Percentiles rank a stretch among this genome's conserved stretches.
These are phyloP conservation scores for Callipepla californica DNA, from an alignment of 2,113 vertebrate genomes.

Conservation along the genomic window DNA sequence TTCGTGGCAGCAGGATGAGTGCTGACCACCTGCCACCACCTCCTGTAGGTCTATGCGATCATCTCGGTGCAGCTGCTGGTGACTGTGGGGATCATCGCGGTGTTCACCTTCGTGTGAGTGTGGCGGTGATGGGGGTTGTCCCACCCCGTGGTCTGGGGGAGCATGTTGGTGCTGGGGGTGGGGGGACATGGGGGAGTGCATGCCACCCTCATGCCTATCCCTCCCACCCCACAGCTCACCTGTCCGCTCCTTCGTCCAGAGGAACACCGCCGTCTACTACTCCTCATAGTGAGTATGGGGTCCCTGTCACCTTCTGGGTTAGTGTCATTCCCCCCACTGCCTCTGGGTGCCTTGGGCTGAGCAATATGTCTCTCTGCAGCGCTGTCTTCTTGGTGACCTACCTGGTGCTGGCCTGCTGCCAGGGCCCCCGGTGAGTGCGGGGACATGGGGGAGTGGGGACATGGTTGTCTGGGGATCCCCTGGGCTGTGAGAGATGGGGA, in stretches of 20 bases:
- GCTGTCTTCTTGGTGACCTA: conserved; percentile 89
- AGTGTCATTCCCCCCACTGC: background rate
- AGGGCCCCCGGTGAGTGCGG: conserved; percentile 88
- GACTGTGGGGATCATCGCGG: conserved; percentile 85
- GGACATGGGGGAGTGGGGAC: background rate
- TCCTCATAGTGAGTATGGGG: conserved; percentile 87
- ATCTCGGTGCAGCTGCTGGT: conserved; percentile 88
- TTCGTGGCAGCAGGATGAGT: accelerated
- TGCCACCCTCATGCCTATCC: background rate
- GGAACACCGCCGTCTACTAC: conserved; percentile 84
- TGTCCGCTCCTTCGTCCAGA: conserved; percentile 68
- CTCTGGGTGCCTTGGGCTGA: background rate
- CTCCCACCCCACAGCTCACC: background rate
- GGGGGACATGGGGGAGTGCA: background rate
- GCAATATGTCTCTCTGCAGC: conserved; percentile 69
- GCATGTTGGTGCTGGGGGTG: background rate
- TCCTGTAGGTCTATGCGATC: conserved; percentile 90
- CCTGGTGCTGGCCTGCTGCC: conserved; percentile 88
- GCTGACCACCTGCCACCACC: background rate
- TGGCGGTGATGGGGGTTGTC: background rate
- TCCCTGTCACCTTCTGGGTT: background rate
- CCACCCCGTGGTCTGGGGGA: too few species aligned
- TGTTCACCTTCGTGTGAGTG: conserved; percentile 88
- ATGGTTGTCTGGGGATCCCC: background rate
- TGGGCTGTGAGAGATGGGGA: background rate